phyloP scores from a whole-genome alignment of 2,888 invertebrate species.

The Euproctis similis region DNA sequence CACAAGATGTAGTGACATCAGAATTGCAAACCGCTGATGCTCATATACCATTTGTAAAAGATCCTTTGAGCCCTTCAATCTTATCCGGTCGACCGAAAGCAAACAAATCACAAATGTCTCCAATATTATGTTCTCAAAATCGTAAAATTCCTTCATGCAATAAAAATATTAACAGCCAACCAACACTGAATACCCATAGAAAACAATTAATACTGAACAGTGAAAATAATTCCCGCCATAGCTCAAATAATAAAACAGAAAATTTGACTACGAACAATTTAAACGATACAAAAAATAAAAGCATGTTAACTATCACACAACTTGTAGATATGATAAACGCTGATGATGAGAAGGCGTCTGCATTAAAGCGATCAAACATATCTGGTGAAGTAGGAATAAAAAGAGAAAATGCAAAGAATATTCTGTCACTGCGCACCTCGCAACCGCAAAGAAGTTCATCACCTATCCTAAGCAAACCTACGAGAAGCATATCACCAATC shows the following conservation, averaged over 20 bases:
- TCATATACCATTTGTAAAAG: constrained; percentile 7
- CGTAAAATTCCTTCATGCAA: constrained; percentile 40
- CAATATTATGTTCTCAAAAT: constrained; percentile 50
- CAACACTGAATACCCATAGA: constrained; percentile 27
- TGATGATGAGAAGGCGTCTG: constrained; percentile 26
- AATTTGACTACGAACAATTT: constrained; percentile 16
- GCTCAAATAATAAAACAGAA: constrained; percentile 10
- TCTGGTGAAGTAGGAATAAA: constrained; percentile 4
- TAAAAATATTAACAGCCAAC: constrained; percentile 35
- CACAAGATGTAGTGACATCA: constrained; percentile 1
- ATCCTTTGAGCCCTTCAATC: constrained; percentile 53
- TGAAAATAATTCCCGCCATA: constrained; percentile 12
- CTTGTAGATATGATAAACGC: constrained; percentile 62
- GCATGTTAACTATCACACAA: constrained; percentile 65
- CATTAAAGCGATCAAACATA: constrained; percentile 6
- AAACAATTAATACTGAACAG: constrained; percentile 30
- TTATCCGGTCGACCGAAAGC: constrained; percentile 40
- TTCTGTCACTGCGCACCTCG: background rate
- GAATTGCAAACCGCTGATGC: constrained; percentile 3
- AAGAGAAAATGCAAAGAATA: constrained; percentile 2
- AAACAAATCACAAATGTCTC: constrained; percentile 36
- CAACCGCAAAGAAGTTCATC: constrained; percentile 40
- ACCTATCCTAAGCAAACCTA: constrained; percentile 32
- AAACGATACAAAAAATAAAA: constrained; percentile 41
- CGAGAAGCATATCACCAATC: constrained; percentile 20